Base-by-base conservation (phyloP, 2,888 invertebrate genomes). In the Drosophila tripunctata region DNA sequence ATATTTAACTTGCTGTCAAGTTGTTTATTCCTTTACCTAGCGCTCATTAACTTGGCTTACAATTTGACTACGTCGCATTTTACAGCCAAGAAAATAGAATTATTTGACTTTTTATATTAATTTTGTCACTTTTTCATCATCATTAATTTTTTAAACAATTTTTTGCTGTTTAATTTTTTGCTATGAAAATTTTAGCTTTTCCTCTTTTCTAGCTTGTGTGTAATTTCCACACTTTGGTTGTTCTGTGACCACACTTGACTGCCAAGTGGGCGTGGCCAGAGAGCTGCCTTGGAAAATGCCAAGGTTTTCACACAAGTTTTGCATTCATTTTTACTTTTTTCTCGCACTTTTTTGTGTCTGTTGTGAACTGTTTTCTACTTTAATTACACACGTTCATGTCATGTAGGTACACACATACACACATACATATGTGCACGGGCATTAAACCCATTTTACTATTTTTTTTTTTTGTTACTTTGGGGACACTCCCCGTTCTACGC, bases 321-420 rank as follows among this genome's bases (percentile, higher is more conserved):
- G n/a, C n/a, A n/a, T 10, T 27, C 10, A 1, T 10, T 27, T 27
- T 27, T 27, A 2, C 27, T 10, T 10, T 3, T 51, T 56, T 30
- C 36, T 17, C 36, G 35, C 4, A 8, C 15, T 24, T 36, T 24
- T 36, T 35, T 43, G 17, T 27, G 38, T 54, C 31, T 48, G n/a
- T 12, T 44, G 19, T 45, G 41, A 27, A 41, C 51, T 54, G 27
- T 35, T 22, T 61, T 61, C 57, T 35, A 67, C 56, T 73, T 76
- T 76, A 83, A 79, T 79, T 73, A 69, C 77, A 69, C 77, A 44
- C 48, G 69, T 55, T 38, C 58, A 62, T 75, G 71, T 70, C 27
- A n/a, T 27, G 24, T 38, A n/a, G n/a, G n/a, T n/a, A n/a, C n/a
- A n/a, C n/a, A n/a, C n/a, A n/a, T n/a, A n/a, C n/a, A n/a, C n/a